A percentile compares a stretch with the other conserved stretches of the same genome.
Conservation (phyloP, 2,888 invertebrate species). For the Spicauda simplicius region DNA sequence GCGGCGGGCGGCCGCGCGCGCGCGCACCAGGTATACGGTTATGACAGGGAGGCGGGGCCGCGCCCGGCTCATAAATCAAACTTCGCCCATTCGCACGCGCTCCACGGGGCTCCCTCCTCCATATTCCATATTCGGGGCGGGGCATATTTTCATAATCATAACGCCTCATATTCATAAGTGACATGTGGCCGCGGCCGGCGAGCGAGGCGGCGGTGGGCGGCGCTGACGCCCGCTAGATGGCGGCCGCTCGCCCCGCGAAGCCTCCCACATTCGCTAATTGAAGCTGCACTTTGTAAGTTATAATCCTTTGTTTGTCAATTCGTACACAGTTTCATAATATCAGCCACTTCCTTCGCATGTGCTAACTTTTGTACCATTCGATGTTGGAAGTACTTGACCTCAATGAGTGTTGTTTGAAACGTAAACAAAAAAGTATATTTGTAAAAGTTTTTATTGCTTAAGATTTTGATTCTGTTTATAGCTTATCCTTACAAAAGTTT, state of each 20-base stretch:
- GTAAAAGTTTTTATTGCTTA: constrained; percentile 5
- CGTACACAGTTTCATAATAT: constrained; percentile 43
- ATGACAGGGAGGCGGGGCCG: constrained; percentile 89
- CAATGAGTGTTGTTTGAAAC: constrained; percentile 27
- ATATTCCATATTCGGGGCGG: constrained; percentile 86
- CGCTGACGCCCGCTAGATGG: constrained; percentile 80
- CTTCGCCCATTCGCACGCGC: constrained; percentile 87
- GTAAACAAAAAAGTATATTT: constrained; percentile 7
- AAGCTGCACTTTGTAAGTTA: constrained; percentile 70
- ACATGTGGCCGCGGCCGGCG: constrained; percentile 67
- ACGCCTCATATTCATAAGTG: constrained; percentile 85
- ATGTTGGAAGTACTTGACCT: neutral
- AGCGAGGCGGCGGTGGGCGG: constrained; percentile 66
- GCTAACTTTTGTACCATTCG: constrained; percentile 4
- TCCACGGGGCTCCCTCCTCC: constrained; percentile 86
- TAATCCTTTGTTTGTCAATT: constrained; percentile 73
- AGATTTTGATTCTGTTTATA: neutral
- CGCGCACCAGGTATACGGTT: constrained; percentile 87
- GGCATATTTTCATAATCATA: constrained; percentile 85
- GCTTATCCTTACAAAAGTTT: neutral
- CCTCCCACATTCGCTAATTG: constrained; percentile 81
- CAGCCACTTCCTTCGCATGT: constrained; percentile 11
- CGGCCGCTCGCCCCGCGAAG: constrained; percentile 74
- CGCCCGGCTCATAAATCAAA: constrained; percentile 88
- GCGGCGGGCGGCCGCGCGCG: constrained; percentile 76